A percentile compares a stretch with the other conserved stretches of the same genome.
phyloP scores from a whole-genome alignment of 64 coral and sea anemone genomes.

The Montipora efflorescens region DNA sequence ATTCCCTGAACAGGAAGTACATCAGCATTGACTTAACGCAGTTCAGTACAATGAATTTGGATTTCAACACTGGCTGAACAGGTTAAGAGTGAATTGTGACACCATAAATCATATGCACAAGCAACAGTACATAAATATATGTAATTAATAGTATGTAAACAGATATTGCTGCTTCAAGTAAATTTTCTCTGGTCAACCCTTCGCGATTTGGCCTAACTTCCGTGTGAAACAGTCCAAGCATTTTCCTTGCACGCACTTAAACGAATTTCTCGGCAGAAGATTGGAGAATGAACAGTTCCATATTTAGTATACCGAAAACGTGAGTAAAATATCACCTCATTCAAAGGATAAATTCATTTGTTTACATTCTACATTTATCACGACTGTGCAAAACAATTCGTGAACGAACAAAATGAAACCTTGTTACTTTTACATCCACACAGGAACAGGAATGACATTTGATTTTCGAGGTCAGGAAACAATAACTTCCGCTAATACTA shows the following conservation, averaged over 20 bases:
- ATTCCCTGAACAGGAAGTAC: too few relatives aligned
- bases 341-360: neutral
- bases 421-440: too few relatives aligned
- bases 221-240: neutral
- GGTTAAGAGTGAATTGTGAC: too few relatives aligned
- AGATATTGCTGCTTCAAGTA: too few relatives aligned
- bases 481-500: slow-evolving; percentile 24
- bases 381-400: neutral
- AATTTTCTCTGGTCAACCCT: too few relatives aligned
- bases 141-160: neutral
- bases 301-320: neutral
- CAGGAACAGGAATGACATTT: too few relatives aligned
- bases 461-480: neutral
- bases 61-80: too few relatives aligned
- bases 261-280: neutral
- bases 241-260: neutral
- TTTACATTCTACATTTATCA: neutral
- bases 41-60: too few relatives aligned
- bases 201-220: neutral
- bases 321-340: too few relatives aligned
- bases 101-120: too few relatives aligned
- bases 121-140: neutral
- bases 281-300: neutral
- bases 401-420: neutral
- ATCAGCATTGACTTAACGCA: too few relatives aligned